Conservation (phyloP, 2,113 vertebrate genomes). For the Accipiter cooperii region DNA sequence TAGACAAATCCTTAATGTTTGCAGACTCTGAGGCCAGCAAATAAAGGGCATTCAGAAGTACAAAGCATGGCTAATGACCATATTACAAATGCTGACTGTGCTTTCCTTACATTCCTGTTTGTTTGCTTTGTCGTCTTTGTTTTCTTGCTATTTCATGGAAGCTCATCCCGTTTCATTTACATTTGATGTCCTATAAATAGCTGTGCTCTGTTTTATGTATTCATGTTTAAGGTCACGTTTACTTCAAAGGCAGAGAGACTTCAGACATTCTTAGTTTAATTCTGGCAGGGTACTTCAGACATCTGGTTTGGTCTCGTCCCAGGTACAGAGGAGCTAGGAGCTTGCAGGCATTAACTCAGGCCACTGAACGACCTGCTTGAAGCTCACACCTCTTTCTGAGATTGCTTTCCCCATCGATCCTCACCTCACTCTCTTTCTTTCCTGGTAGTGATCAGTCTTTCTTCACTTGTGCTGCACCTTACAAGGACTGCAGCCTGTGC, state of each 20-base stretch:
- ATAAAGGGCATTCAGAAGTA: not conserved
- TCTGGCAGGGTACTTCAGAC: not conserved
- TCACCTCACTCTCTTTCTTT: not conserved
- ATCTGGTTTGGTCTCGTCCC: not conserved
- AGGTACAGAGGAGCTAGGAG: not conserved
- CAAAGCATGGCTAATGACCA: not conserved
- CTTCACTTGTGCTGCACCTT: not conserved
- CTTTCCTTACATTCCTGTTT: not conserved
- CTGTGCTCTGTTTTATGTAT: not conserved
- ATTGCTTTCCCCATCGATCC: not conserved
- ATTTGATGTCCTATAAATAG: conserved; percentile 30
- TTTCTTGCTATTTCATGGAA: conserved; percentile 4
- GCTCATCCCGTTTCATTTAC: not conserved
- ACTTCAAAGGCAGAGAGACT: conserved; percentile 1
- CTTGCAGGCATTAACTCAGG: not conserved
- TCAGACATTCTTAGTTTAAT: not conserved
- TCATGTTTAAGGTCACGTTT: not conserved
- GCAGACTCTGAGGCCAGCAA: not conserved
- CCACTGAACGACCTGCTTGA: not conserved
- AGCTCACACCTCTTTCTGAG: not conserved
- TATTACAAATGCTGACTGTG: not conserved
- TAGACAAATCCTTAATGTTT: not conserved
- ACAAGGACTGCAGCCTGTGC: not conserved
- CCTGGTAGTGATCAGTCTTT: not conserved
- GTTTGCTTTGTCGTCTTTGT: not conserved